Evolutionary conservation across 2,797 vertebrate genomes (phyloP), one percentile per base, ranked within the genome.

Genomic region (Neoniphon sammara): DNA sequence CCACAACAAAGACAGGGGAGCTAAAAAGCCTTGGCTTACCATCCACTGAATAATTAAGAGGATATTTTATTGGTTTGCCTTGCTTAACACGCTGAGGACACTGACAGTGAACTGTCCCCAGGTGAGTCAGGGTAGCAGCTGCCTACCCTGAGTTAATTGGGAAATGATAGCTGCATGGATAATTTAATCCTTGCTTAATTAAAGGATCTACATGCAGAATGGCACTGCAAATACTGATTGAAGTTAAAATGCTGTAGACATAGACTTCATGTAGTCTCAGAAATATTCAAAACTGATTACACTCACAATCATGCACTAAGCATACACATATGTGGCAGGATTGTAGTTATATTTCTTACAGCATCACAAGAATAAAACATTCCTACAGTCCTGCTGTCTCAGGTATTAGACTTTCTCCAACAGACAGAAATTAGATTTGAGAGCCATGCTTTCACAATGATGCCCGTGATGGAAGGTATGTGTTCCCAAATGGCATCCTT

Each of bases 1-100:
- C 76, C 66, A 80, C 79, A 89, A 78, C 85, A 89, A 69, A 81
- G 59, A 82, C 76, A 82, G 58, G 64, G 61, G 73, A 77, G 70
- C 2, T 76, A 67, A 76, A 80, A 77, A 78, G 47, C 74, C 74
- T 59, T 61, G 50, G 77, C 83, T 84, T 88, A 88, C 30, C 36
- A 65, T 82, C 78, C 64, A 81, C 85, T 94, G 85, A 93, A 93
- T 94, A 90, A 94, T 94, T 91, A 88, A 93, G 84, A 71, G 57
- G 82, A 76, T 86, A 81, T 90, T 90, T 90, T 92, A 90, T 88
- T 90, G 84, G 84, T 89, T 89, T 91, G 79, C 78, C 81, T 70
- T 78, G 68, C 82, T 83, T 75, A 66, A 71, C 80, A 88, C 78
- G 79, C 85, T 80, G 81, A 85, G 80, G 85, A 89, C 77, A 86